A percentile compares a stretch with the other conserved stretches of the same genome.
Conservation (phyloP, 2,797 vertebrate genomes). For the Tadarida brasiliensis region DNA sequence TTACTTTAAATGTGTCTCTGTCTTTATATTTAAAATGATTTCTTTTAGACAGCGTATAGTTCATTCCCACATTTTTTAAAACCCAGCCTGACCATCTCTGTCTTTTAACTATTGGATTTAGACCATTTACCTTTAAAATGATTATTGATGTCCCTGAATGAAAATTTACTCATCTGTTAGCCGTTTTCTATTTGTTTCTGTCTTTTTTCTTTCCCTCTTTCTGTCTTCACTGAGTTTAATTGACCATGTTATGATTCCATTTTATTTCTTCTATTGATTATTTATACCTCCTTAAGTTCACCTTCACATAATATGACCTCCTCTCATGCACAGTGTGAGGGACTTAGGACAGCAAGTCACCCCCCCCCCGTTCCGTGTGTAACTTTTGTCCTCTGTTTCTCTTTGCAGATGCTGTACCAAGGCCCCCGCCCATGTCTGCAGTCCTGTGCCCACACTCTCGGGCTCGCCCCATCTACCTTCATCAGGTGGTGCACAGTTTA, state of each 20-base stretch:
- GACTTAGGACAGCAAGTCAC: rapidly evolving
- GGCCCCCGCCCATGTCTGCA: rapidly evolving
- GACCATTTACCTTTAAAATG: background rate
- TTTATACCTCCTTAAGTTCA: background rate
- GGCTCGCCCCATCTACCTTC: rapidly evolving
- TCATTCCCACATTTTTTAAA: background rate
- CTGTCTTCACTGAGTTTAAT: background rate
- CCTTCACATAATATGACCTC: background rate
- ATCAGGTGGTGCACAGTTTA: background rate
- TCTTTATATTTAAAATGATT: background rate
- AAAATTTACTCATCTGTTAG: background rate
- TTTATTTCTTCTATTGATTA: background rate
- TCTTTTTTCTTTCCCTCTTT: background rate
- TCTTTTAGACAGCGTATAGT: background rate
- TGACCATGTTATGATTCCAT: background rate
- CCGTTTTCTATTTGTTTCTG: background rate
- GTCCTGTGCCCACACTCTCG: rapidly evolving
- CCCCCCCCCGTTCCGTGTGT: rapidly evolving
- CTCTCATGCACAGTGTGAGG: rapidly evolving
- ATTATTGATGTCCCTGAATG: background rate
- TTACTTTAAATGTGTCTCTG: too few species aligned
- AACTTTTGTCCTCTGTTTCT: rapidly evolving
- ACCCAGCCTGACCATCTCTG: background rate
- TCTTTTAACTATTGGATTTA: background rate
- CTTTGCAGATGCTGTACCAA: rapidly evolving